phyloP scores from a whole-genome alignment of 2,797 vertebrate genomes.

The Numenius phaeopus region DNA sequence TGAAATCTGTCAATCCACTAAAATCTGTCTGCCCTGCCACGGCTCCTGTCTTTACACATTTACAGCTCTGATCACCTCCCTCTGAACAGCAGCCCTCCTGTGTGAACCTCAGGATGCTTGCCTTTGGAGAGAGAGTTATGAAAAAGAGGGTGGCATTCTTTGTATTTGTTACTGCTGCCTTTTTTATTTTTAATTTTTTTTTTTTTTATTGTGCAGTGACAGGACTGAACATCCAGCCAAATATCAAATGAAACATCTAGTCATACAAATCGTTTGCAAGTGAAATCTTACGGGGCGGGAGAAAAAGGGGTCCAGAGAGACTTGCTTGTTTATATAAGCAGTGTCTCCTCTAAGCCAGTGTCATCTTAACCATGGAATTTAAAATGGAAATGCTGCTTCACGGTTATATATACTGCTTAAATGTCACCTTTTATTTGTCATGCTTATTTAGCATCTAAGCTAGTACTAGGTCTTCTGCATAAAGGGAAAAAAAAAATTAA shows the following conservation, averaged over 20 bases:
- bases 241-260: neutral
- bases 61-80: neutral
- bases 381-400: neutral
- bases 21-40: neutral
- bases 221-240: neutral
- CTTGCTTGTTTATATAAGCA: neutral
- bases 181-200: neutral
- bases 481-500: neutral
- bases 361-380: neutral
- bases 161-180: neutral
- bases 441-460: neutral
- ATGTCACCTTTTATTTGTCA: slow-evolving; percentile 9
- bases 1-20: neutral
- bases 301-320: neutral
- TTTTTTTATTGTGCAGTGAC: neutral
- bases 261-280: neutral
- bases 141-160: neutral
- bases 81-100: neutral
- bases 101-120: neutral
- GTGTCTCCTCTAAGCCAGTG: neutral
- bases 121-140: neutral
- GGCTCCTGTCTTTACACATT: neutral
- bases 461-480: neutral
- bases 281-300: neutral
- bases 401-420: neutral